These are phyloP conservation scores for Callorhinus ursinus DNA, from an alignment of 2,113 vertebrate species.

Conservation along the genomic window DNA sequence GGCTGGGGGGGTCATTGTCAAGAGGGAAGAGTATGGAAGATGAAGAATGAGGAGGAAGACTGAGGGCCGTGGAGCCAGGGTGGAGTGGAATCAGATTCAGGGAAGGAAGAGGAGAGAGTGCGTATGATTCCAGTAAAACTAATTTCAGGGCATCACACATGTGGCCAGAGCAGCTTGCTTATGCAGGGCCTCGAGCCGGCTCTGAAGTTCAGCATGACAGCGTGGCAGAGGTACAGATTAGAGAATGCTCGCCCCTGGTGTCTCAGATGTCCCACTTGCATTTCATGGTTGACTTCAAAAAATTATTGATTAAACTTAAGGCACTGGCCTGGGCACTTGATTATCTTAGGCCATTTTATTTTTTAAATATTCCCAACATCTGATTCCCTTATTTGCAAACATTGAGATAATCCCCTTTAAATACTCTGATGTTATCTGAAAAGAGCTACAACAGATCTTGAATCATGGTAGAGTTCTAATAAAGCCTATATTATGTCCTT, in stretches of 20 bases:
- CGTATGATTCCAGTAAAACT: neutral
- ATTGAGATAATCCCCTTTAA: neutral
- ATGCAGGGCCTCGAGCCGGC: accelerated
- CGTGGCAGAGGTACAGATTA: no score
- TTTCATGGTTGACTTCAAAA: neutral
- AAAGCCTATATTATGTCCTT: neutral
- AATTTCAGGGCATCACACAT: accelerated
- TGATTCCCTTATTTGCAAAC: neutral
- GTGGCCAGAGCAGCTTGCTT: neutral
- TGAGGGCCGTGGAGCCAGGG: accelerated
- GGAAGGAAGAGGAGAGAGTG: neutral
- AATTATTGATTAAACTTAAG: neutral
- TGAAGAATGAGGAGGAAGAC: neutral
- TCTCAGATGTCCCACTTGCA: neutral
- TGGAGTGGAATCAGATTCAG: neutral
- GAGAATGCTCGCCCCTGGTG: neutral
- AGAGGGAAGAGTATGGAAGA: neutral
- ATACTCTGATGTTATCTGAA: neutral
- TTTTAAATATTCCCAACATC: neutral
- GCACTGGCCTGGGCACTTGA: neutral
- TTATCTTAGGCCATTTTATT: neutral
- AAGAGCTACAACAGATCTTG: neutral
- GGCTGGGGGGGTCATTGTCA: accelerated
- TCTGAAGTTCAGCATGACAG: accelerated
- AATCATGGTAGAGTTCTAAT: neutral